A percentile compares a stretch with the other conserved stretches of the same genome.
These are phyloP conservation scores for Sander vitreus DNA, from an alignment of 2,113 vertebrate species.

Conservation along the genomic window DNA sequence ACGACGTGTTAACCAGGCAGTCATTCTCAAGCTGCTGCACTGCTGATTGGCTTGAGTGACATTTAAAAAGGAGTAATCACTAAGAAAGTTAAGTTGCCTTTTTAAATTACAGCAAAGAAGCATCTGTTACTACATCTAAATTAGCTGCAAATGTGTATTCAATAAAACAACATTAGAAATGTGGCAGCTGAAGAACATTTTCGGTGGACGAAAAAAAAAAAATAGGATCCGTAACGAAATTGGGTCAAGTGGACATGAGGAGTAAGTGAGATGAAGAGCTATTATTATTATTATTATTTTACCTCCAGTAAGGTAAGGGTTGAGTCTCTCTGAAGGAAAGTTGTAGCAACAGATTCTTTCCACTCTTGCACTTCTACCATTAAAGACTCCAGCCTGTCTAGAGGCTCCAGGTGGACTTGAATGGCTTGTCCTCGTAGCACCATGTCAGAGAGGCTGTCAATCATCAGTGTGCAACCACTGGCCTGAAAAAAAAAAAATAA, in stretches of 20 bases:
- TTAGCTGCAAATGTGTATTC: background rate
- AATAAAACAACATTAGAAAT: background rate
- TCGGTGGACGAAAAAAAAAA: background rate
- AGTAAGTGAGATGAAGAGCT: background rate
- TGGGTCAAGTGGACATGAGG: background rate
- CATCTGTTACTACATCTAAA: background rate
- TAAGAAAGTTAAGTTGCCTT: background rate
- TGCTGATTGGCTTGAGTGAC: background rate
- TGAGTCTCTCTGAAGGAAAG: constrained; percentile 90
- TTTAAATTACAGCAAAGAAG: background rate
- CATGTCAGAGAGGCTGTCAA: constrained; percentile 88
- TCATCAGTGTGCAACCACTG: constrained; percentile 83
- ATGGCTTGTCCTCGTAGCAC: constrained; percentile 89
- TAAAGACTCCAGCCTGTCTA: constrained; percentile 89
- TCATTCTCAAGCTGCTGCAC: background rate
- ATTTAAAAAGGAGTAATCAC: background rate
- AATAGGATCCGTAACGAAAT: background rate
- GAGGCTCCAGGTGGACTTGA: constrained; percentile 90
- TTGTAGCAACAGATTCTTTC: constrained; percentile 90
- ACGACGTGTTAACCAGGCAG: background rate
- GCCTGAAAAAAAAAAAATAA: constrained; percentile 78
- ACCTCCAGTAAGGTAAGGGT: constrained; percentile 91
- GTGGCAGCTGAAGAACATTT: background rate
- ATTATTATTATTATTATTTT: constrained; percentile 23
- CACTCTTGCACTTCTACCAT: constrained; percentile 90